phyloP scores from a whole-genome alignment of 2,113 vertebrate genomes.

The Muntiacus muntjak region DNA sequence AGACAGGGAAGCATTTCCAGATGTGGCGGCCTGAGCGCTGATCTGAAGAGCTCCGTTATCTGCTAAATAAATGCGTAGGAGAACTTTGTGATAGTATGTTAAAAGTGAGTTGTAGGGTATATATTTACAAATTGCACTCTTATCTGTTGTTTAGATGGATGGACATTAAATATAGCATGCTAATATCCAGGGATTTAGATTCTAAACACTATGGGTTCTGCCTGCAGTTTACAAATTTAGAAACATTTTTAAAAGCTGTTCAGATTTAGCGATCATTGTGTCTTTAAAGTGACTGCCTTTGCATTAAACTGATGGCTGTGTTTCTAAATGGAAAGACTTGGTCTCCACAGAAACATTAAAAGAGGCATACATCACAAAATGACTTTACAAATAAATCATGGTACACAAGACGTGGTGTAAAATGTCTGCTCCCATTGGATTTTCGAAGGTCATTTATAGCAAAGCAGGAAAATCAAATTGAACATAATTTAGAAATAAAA shows the following conservation, averaged over 20 bases:
- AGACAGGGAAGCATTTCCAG: slow-evolving; percentile 76
- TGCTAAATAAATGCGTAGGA: slow-evolving; percentile 71
- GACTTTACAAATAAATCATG: slow-evolving; percentile 73
- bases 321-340: slow-evolving; percentile 72
- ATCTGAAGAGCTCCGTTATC: slow-evolving; percentile 71
- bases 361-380: slow-evolving; percentile 65
- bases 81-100: slow-evolving; percentile 48
- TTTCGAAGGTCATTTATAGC: slow-evolving; percentile 65
- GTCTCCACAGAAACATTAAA: slow-evolving; percentile 66
- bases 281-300: slow-evolving; percentile 65
- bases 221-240: not conserved
- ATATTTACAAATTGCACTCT: slow-evolving; percentile 67
- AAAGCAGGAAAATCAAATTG: slow-evolving; percentile 74
- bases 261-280: slow-evolving; percentile 58
- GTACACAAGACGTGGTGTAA: slow-evolving; percentile 61
- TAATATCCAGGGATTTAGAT: slow-evolving; percentile 61
- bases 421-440: slow-evolving; percentile 70
- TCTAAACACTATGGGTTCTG: not conserved
- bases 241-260: slow-evolving; percentile 61
- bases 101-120: slow-evolving; percentile 59
- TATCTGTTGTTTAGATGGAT: slow-evolving; percentile 60
- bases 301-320: slow-evolving; percentile 69
- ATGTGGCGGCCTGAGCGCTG: slow-evolving; percentile 66
- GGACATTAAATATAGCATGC: not conserved
- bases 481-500: slow-evolving; percentile 80